These are phyloP conservation scores for Cloeon dipterum DNA, from an alignment of 2,888 invertebrate species.

Conservation along the genomic window DNA sequence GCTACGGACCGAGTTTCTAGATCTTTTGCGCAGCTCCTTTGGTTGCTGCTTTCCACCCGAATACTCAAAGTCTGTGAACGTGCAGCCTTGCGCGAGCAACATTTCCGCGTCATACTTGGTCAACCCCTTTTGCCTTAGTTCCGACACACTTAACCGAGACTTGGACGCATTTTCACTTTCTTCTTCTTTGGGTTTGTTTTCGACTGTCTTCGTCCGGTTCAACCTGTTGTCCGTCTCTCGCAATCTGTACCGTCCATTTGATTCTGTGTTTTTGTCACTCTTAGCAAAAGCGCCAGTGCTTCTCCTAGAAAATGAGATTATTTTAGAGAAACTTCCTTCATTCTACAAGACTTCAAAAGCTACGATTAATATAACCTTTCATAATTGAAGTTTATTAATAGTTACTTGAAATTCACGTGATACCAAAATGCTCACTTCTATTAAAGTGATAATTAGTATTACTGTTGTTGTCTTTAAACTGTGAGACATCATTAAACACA, in stretches of 20 bases:
- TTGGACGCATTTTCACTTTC: slow-evolving; percentile 14
- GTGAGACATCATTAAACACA: too few species aligned
- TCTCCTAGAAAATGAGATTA: slow-evolving; percentile 22
- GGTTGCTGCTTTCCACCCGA: slow-evolving; percentile 2
- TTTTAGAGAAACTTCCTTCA: too few species aligned
- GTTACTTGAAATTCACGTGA: too few species aligned
- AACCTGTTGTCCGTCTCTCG: slow-evolving; percentile 88
- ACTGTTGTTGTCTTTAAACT: too few species aligned
- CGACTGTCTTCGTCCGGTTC: slow-evolving; percentile 63
- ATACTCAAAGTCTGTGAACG: slow-evolving; percentile 34
- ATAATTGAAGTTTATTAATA: too few species aligned
- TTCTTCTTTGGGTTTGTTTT: slow-evolving; percentile 22
- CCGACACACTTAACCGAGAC: slow-evolving; percentile 59
- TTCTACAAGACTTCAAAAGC: too few species aligned
- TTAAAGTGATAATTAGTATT: too few species aligned
- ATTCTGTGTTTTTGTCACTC: slow-evolving; percentile 32
- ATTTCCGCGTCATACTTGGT: slow-evolving; percentile 76
- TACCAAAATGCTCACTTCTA: too few species aligned
- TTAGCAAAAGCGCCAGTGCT: slow-evolving; percentile 73
- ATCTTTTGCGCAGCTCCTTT: slow-evolving; percentile 4
- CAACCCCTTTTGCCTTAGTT: slow-evolving; percentile 60
- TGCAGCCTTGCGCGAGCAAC: slow-evolving; percentile 59
- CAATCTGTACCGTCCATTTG: slow-evolving; percentile 56
- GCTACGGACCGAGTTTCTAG: background rate
- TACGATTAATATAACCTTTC: too few species aligned